Evolutionary conservation across 2,888 invertebrate species (phyloP), one percentile per base, ranked within the genome.

Genomic region (Agonopterix heracliana): DNA sequence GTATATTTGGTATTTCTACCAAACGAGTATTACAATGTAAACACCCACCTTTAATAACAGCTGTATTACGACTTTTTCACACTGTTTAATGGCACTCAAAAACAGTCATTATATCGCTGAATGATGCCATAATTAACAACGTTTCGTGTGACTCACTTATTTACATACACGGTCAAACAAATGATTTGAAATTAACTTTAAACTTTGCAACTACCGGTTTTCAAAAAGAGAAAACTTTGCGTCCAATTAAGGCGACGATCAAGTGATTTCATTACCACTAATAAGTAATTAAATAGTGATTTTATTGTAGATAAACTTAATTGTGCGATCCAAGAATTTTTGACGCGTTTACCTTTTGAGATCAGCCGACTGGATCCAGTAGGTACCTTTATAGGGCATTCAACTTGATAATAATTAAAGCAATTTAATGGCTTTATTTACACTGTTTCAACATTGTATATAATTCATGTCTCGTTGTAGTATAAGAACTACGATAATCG

Each of bases 301-400:
- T 85, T 87, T 86, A 86, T 75, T 80, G 61, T 74, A 73, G 71
- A 72, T 72, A 70, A 71, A 69, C 66, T 78, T 74, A 78, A 80
- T 78, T 81, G 73, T 72, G 61, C 61, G 58, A 54, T 61, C 57
- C 56, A 59, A 59, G 68, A 63, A 69, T 71, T 74, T 78, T 77
- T 73, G 66, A 76, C 66, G 64, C 66, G 64, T 52, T 26, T 14
- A 34, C 42, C 35, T 47, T 41, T 47, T 34, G 41, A 47, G 14
- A 47, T 35, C 47, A 47, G 38, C 47, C 35, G 45, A 44, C 41
- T 41, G 44, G 44, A 47, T 10, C 17, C 63, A 41, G 50, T 46
- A 49, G 44, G 26, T 46, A 59, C 41, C 50, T 62, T 54, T 62
- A 54, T 55, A 54, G 34, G 46, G 47, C 51, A 46, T 63, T 61